Evolutionary conservation across 2,113 vertebrate species (phyloP).

Genomic region (Lampris megalopsis): DNA sequence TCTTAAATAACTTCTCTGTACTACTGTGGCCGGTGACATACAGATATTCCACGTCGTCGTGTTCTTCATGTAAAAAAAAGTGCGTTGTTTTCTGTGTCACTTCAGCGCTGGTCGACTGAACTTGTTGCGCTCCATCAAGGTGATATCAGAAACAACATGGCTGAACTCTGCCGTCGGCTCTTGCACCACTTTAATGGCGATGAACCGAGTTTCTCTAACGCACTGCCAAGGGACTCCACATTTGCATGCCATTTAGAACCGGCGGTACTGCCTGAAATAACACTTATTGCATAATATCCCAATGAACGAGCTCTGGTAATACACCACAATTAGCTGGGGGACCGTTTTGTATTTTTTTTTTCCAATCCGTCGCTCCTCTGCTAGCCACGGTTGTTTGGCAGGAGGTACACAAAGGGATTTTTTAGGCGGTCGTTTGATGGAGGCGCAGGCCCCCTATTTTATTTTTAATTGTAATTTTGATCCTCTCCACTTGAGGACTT

Average conservation of each 20-base stretch:
- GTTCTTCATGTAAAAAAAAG: too few relatives aligned
- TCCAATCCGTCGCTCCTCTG: conserved; percentile 65
- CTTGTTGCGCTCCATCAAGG: conserved; percentile 64
- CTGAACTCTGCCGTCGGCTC: conserved; percentile 66
- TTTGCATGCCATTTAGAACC: conserved; percentile 80
- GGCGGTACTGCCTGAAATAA: conserved; percentile 80
- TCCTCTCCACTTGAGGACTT: conserved; percentile 88
- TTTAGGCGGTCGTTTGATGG: conserved; percentile 71
- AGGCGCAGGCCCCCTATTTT: conserved; percentile 85
- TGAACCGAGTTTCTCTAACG: conserved; percentile 72
- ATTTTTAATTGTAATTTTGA: conserved; percentile 94
- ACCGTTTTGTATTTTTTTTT: conserved; percentile 55
- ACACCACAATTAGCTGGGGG: conserved; percentile 72
- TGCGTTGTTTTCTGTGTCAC: background rate
- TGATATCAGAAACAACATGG: conserved; percentile 63
- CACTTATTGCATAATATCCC: conserved; percentile 83
- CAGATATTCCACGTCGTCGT: too few relatives aligned
- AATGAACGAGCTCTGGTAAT: conserved; percentile 71
- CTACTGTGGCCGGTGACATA: too few relatives aligned
- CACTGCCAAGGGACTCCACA: conserved; percentile 76
- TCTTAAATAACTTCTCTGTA: too few relatives aligned
- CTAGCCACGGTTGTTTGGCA: conserved; percentile 69
- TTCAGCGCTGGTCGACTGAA: conserved; percentile 42
- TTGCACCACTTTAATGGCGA: conserved; percentile 57
- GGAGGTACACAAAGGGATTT: conserved; percentile 80